Evolutionary conservation across 2,888 invertebrate genomes (phyloP).

Genomic region (Tiliacea aurago): DNA sequence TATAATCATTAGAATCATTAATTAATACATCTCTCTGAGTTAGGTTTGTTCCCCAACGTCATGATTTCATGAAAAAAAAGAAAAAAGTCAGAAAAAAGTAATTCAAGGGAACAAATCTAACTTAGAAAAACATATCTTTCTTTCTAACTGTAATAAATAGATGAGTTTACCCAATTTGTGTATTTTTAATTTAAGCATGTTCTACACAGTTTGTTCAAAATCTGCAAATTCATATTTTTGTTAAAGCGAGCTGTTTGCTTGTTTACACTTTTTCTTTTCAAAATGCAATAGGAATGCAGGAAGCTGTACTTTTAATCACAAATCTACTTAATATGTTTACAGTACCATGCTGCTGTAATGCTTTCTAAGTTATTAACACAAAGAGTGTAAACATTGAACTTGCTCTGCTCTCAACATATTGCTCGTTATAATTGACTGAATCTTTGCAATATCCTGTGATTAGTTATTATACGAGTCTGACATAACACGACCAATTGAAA

Average conservation of each 20-base stretch:
- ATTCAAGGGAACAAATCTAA: no score
- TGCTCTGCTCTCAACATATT: conserved; percentile 12
- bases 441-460: conserved; percentile 20
- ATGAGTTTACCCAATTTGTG: not conserved
- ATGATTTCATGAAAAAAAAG: no score
- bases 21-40: no score
- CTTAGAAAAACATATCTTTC: no score
- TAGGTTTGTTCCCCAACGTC: no score
- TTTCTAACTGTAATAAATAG: not conserved
- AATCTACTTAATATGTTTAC: conserved; percentile 12
- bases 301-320: not conserved
- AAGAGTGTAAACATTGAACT: not conserved
- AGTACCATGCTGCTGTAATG: not conserved
- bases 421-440: conserved; percentile 12
- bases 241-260: not conserved
- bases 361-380: not conserved
- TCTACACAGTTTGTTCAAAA: conserved; percentile 11
- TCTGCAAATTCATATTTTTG: not conserved
- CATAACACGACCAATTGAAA: not conserved
- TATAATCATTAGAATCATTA: no score
- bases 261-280: not conserved
- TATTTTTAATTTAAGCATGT: conserved; percentile 6
- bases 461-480: conserved; percentile 1
- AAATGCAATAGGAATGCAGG: conserved; percentile 12
- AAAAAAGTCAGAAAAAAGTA: no score